Conservation (phyloP, 2,113 vertebrate species). For the Anser cygnoides region DNA sequence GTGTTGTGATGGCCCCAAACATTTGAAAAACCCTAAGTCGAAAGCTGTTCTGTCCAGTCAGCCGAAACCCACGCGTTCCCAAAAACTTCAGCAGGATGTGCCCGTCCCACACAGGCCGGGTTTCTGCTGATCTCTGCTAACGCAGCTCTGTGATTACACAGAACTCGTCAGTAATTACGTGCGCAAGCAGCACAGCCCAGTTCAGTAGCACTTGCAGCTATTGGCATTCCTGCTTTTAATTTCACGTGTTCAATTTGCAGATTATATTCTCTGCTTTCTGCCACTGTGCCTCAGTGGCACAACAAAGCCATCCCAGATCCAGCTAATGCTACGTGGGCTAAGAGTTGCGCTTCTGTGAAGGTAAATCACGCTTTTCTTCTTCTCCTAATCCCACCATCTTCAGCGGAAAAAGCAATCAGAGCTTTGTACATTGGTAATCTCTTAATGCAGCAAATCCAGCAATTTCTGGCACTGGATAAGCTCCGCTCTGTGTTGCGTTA, state of each 20-base stretch:
- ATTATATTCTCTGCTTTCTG: neutral
- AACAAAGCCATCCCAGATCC: slow-evolving; percentile 77
- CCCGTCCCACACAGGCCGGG: neutral
- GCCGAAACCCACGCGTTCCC: neutral
- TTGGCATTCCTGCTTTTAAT: rapidly evolving
- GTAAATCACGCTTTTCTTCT: slow-evolving; percentile 20
- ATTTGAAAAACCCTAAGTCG: neutral
- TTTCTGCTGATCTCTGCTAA: neutral
- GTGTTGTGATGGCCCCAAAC: neutral
- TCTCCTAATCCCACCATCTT: neutral
- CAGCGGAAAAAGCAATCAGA: neutral
- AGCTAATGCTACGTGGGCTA: slow-evolving; percentile 76
- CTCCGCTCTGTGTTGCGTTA: rapidly evolving
- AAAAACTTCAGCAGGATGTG: neutral
- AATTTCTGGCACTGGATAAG: rapidly evolving
- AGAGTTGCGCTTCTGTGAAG: slow-evolving; percentile 6
- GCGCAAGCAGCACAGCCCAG: rapidly evolving
- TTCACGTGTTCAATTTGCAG: neutral
- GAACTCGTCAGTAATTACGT: rapidly evolving
- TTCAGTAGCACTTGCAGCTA: no score
- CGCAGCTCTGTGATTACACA: rapidly evolving
- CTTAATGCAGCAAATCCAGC: neutral
- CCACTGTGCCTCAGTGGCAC: slow-evolving; percentile 55
- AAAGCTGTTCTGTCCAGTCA: neutral
- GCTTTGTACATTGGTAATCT: rapidly evolving